These are phyloP conservation scores for Adela reaumurella DNA, from an alignment of 2,888 invertebrate genomes.

Conservation along the genomic window DNA sequence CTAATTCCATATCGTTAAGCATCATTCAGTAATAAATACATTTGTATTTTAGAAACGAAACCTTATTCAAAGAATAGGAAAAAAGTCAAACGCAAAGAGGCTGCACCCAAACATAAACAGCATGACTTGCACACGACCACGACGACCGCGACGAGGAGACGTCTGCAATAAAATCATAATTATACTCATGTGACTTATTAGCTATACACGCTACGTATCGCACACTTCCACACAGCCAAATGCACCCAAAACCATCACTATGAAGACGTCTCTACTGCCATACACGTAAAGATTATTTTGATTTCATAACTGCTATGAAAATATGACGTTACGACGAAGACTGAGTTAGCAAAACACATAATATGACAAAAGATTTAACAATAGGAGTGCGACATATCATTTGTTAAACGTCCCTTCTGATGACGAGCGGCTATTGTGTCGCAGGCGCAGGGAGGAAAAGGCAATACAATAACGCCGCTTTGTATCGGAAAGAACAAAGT, in stretches of 20 bases:
- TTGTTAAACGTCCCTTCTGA: conserved; percentile 54
- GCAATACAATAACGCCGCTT: conserved; percentile 24
- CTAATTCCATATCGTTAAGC: no score
- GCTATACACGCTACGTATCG: conserved; percentile 34
- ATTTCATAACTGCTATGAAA: not conserved
- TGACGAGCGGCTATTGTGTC: conserved; percentile 48
- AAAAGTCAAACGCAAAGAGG: conserved; percentile 20
- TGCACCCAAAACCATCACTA: not conserved
- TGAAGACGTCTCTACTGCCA: not conserved
- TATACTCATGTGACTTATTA: conserved; percentile 54
- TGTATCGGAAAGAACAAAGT: conserved; percentile 17
- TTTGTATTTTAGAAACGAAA: no score
- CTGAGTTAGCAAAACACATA: conserved; percentile 18
- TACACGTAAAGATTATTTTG: not conserved
- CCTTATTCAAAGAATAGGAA: conserved; percentile 6
- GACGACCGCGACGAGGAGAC: conserved; percentile 11
- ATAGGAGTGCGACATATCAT: conserved; percentile 50
- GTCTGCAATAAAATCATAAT: conserved; percentile 51
- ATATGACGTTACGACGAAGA: not conserved
- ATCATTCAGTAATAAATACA: no score
- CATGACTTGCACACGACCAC: conserved; percentile 37
- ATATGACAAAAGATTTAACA: conserved; percentile 50
- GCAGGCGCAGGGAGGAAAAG: conserved; percentile 28
- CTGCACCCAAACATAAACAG: conserved; percentile 32
- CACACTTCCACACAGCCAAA: conserved; percentile 3